phyloP scores from a whole-genome alignment of 2,888 invertebrate genomes.

The Cynaeus angustus region DNA sequence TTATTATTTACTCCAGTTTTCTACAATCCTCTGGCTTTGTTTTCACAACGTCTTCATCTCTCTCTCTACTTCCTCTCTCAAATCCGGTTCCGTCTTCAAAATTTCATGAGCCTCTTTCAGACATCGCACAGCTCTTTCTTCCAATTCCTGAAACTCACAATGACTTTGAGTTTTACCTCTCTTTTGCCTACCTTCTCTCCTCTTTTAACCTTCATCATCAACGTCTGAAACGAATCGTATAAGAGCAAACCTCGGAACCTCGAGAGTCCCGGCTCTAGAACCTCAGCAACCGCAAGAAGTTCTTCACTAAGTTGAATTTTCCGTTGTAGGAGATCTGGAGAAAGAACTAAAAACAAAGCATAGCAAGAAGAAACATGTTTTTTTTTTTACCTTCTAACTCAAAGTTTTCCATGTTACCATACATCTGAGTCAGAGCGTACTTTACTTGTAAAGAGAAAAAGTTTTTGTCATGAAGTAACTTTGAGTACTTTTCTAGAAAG shows the following conservation, averaged over 20 bases:
- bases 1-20: no score
- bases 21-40: no score
- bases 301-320: conserved; percentile 81
- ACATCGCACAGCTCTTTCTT: conserved; percentile 75
- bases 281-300: conserved; percentile 77
- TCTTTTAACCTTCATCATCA: conserved; percentile 76
- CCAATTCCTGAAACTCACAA: conserved; percentile 71
- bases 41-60: no score
- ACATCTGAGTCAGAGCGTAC: conserved; percentile 79
- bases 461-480: conserved; percentile 78
- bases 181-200: conserved; percentile 61
- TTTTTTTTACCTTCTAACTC: conserved; percentile 72
- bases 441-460: conserved; percentile 80
- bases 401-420: conserved; percentile 78
- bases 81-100: conserved; percentile 73
- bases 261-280: conserved; percentile 79
- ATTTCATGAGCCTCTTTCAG: conserved; percentile 78
- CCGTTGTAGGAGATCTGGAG: conserved; percentile 74
- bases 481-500: conserved; percentile 77
- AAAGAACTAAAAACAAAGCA: conserved; percentile 72
- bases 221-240: conserved; percentile 78
- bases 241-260: conserved; percentile 78
- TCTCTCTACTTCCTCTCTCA: conserved; percentile 59
- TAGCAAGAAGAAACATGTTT: conserved; percentile 5
- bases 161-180: not conserved